Base-by-base conservation (phyloP, 2,797 vertebrate genomes). In the Propithecus deckenii region DNA sequence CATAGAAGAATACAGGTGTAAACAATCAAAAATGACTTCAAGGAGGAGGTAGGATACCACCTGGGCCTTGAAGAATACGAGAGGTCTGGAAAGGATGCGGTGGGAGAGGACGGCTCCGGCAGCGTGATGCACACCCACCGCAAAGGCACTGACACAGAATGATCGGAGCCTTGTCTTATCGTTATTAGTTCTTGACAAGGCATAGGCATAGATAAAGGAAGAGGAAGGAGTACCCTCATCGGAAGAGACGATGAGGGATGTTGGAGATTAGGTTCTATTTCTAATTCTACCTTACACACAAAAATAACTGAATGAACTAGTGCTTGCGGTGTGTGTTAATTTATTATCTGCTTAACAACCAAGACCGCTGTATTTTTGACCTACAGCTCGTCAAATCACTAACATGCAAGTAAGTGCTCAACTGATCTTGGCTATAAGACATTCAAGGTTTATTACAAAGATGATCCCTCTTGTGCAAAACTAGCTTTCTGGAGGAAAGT, bases 241-340 rank as follows among this genome's bases (percentile, higher is more conserved):
- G 84, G 50, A 78, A 63, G 32, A 78, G 65, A 59, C 28, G 32
- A 88, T 57, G 72, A 92, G 14, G 14, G 7, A 46, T 90, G 71
- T 17, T 80, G 15, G 41, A 87, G 23, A 89, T 46, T 12, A 90
- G 38, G 25, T n/a, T 80, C 35, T 65, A 38, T 48, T 83, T 92
- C 81, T 52, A 35, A 32, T 67, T 91, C 61, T 0, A 59, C 18
- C 25, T 94, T 28, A 80, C 43, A 65, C n/a, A 87, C n/a, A 72
- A 46, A 90, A 91, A 89, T 87, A 96, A 93, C 32, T 69, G 79
- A 87, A 52, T 61, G 72, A 93, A 81, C n/a, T 10, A 86, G 11
- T 5, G 50, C 38, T 92, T 92, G 59, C 65, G 38, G 11, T 69
- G 12, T 14, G 1, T 83, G 46, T 25, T 91, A 55, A 76, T 75